These are phyloP conservation scores for Luperina nickerlii DNA, from an alignment of 2,888 invertebrate genomes.

Conservation along the genomic window DNA sequence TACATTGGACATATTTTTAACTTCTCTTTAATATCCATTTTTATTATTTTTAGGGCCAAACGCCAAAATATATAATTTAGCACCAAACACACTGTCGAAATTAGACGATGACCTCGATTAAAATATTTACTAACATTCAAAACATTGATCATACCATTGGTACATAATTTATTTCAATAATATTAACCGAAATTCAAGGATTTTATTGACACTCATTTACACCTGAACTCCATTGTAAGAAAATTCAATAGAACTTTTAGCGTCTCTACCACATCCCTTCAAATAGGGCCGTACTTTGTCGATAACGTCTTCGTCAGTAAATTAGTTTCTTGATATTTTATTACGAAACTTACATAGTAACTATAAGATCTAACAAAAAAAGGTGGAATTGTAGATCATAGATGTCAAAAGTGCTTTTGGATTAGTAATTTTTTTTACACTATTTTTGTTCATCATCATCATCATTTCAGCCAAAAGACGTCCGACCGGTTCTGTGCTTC, in stretches of 20 bases:
- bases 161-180: constrained; percentile 35
- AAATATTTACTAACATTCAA: constrained; percentile 45
- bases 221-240: constrained; percentile 19
- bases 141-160: constrained; percentile 29
- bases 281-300: constrained; percentile 18
- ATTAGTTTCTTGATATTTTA: constrained; percentile 18
- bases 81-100: constrained; percentile 69
- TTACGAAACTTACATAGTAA: constrained; percentile 13
- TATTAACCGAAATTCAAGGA: constrained; percentile 17
- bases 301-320: constrained; percentile 22
- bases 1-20: constrained; percentile 65
- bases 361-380: constrained; percentile 35
- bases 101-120: constrained; percentile 46
- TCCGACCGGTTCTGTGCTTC: no score
- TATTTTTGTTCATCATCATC: constrained; percentile 12
- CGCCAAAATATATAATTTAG: constrained; percentile 69
- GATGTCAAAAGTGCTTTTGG: neutral
- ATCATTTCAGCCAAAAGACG: no score
- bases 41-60: constrained; percentile 41
- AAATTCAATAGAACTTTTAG: constrained; percentile 37
- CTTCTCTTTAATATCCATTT: constrained; percentile 43
- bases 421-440: neutral
- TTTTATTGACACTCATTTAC: constrained; percentile 14
- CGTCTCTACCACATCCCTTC: neutral
- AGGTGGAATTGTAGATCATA: constrained; percentile 1